Evolutionary conservation across 1,140 invertebrate genomes (phyloP).

Genomic region (Tetragnatha versicolor): DNA sequence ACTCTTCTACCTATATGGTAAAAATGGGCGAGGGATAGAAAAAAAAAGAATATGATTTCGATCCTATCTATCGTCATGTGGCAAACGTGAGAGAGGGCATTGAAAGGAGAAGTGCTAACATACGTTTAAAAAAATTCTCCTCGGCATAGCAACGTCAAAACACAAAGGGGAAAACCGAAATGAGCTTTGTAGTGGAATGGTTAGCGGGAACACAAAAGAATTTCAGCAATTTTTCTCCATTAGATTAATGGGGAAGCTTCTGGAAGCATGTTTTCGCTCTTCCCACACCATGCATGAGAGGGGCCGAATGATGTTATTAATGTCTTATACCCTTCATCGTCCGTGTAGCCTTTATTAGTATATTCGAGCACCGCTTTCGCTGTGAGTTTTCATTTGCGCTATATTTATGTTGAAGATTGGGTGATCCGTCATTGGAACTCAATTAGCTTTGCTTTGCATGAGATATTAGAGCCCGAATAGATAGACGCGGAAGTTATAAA

Average conservation of each 20-base stretch:
- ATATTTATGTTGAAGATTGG: not conserved
- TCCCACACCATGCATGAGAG: not conserved
- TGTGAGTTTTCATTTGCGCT: not conserved
- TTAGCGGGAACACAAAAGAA: conserved; percentile 39
- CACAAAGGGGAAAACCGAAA: conserved; percentile 43
- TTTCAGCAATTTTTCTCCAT: conserved; percentile 42
- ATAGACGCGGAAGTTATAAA: not conserved
- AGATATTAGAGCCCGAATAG: not conserved
- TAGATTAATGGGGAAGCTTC: conserved; percentile 37
- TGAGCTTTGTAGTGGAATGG: conserved; percentile 48
- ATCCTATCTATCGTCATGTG: conserved; percentile 7
- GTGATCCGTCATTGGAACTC: not conserved
- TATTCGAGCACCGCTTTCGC: no score
- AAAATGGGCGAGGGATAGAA: no score
- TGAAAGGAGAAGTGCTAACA: conserved; percentile 20
- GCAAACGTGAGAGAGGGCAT: conserved; percentile 2
- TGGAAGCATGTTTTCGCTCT: conserved; percentile 14
- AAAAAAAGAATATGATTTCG: conserved; percentile 3
- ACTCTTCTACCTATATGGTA: no score
- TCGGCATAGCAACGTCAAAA: conserved; percentile 42
- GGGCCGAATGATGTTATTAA: not conserved
- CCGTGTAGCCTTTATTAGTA: no score
- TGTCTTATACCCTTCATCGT: no score
- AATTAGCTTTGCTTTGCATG: not conserved
- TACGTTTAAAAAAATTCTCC: not conserved